These are phyloP conservation scores for Megalurothrips usitatus DNA, from an alignment of 2,888 invertebrate species.

Conservation along the genomic window DNA sequence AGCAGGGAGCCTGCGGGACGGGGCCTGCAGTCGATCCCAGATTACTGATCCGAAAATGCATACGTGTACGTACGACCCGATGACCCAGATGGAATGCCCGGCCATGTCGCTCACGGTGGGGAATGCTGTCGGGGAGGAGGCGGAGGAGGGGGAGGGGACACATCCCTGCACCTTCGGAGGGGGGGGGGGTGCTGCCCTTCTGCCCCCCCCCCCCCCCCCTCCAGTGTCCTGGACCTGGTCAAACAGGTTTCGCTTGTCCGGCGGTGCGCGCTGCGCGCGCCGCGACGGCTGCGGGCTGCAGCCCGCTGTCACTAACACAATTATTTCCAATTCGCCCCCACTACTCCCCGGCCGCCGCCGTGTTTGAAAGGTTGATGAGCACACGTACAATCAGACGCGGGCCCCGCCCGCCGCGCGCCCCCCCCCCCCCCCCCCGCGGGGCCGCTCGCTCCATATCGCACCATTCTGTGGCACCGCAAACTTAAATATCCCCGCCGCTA, in stretches of 20 bases:
- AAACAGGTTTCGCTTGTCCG: conserved; percentile 14
- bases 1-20: neutral
- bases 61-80: neutral
- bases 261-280: neutral
- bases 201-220: neutral
- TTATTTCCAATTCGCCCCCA: conserved; percentile 7
- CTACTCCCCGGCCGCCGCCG: neutral
- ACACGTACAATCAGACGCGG: too few species aligned
- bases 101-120: neutral
- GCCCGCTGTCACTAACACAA: conserved; percentile 24
- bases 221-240: neutral
- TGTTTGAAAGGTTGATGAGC: conserved; percentile 7
- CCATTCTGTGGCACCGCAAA: too few species aligned
- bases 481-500: too few species aligned
- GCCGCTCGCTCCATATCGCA: too few species aligned
- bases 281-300: neutral
- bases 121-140: neutral
- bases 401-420: too few species aligned
- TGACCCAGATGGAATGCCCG: conserved; percentile 12
- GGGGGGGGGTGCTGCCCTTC: too few species aligned
- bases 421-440: too few species aligned
- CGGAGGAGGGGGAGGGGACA: neutral
- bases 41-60: neutral
- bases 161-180: neutral
- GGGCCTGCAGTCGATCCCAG: neutral